Evolutionary conservation across 2,797 vertebrate species (phyloP).

Genomic region (Myotis findleyi): DNA sequence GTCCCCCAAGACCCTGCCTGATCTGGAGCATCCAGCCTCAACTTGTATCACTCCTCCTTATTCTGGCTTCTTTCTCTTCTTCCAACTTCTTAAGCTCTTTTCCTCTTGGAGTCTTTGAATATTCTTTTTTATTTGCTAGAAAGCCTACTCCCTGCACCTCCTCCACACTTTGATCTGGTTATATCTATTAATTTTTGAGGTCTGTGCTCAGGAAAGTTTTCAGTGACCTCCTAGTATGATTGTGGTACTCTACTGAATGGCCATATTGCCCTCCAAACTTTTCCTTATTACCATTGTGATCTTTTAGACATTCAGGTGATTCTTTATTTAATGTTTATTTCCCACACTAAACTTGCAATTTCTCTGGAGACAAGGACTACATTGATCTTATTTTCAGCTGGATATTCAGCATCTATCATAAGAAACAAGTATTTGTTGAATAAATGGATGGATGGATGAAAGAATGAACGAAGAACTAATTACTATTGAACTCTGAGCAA

Average conservation of each 20-base stretch:
- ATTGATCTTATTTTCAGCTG: not conserved
- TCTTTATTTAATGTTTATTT: conserved; percentile 6
- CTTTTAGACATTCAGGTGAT: not conserved
- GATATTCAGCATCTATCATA: not conserved
- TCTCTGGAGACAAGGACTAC: not conserved
- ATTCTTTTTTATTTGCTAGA: not conserved
- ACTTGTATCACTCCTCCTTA: not conserved
- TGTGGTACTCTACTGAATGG: not conserved
- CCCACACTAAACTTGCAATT: conserved; percentile 41
- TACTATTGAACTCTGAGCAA: not conserved
- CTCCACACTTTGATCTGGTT: not conserved
- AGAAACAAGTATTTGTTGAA: not conserved
- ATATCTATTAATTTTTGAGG: not conserved
- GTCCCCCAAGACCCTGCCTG: not conserved
- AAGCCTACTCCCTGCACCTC: not conserved
- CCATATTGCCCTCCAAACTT: not conserved
- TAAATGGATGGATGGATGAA: not conserved
- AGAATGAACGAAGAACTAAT: not conserved
- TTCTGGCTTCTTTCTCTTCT: not conserved
- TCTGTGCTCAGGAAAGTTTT: not conserved
- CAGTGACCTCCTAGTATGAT: not conserved
- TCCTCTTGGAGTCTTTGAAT: not conserved
- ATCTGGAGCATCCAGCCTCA: not conserved
- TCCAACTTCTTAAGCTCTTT: not conserved
- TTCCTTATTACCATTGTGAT: not conserved